These are phyloP conservation scores for Drosophila erecta DNA, from an alignment of 1,140 invertebrate genomes.

Conservation along the genomic window DNA sequence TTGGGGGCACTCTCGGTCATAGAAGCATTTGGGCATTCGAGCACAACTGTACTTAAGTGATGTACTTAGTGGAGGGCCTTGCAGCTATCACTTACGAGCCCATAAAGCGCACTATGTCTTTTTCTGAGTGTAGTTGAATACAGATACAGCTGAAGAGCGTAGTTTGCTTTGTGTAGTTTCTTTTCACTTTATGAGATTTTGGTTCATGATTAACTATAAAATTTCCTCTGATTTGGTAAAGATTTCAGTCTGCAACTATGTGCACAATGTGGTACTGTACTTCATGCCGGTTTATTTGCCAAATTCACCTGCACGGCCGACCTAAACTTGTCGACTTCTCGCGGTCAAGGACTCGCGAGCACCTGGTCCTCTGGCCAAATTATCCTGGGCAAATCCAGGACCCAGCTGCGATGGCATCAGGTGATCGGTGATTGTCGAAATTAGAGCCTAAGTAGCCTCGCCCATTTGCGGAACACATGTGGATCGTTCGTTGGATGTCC, in stretches of 20 bases:
- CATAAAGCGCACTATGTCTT: constrained; percentile 2
- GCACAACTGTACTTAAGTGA: constrained; percentile 30
- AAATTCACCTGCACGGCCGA: constrained; percentile 1
- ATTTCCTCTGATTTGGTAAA: too few species aligned
- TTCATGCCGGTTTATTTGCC: background rate
- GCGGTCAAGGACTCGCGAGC: constrained; percentile 24
- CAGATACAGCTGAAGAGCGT: background rate
- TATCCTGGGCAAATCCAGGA: constrained; percentile 37
- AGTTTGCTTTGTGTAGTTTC: background rate
- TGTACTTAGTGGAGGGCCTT: background rate
- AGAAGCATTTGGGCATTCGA: constrained; percentile 1
- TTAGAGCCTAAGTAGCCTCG: constrained; percentile 50
- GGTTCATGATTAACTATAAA: too few species aligned
- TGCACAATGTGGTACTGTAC: background rate
- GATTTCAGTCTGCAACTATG: too few species aligned
- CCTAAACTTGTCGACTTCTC: constrained; percentile 1
- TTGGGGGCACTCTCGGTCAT: background rate
- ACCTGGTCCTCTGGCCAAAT: constrained; percentile 24
- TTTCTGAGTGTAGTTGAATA: background rate
- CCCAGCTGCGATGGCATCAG: constrained; percentile 41
- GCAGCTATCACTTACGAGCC: background rate
- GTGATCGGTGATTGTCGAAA: constrained; percentile 25
- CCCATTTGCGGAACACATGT: constrained; percentile 24
- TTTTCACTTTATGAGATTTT: background rate
- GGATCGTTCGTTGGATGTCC: constrained; percentile 8